Evolutionary conservation across 2,888 invertebrate genomes (phyloP), one percentile per base, ranked within the genome.

Genomic region (Vannuccia rotundouncinata): DNA sequence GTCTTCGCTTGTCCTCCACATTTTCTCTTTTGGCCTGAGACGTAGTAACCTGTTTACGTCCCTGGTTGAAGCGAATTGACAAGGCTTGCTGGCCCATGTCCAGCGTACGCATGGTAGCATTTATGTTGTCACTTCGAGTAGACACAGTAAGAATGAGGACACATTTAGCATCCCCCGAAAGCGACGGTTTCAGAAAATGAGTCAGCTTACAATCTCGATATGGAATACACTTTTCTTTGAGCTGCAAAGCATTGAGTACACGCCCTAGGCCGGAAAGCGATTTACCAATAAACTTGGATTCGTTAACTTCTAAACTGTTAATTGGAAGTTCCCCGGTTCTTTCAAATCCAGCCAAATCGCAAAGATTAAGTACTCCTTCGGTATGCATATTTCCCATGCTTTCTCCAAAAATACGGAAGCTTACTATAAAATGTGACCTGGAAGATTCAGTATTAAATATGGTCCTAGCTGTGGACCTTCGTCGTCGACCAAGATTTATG

Each of bases 281-380:
- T 59, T 78, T 78, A 27, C 78, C 66, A 28, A 78, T 78, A 27
- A 28, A 78, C 66, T 78, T 78, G n/a, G 78, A 78, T 27, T 78
- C 78, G 25, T 59, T 59, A 2, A 66, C 66, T 27, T 66, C 66
- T 60, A 28, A 5, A 17, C 60, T 60, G n/a, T 78, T 17, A 1
- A 28, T 60, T 10, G 78, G 66, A 28, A 78, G 29, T 10, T 60
- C 66, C 22, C 31, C 27, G 1, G 66, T 74, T n/a, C 59, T 78
- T 78, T 78, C 78, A 1, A 66, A 78, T 27, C 78, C 78, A 25
- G 78, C 78, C 2, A 78, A 25, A 78, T 78, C 78, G 22, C 78
- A 78, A 0, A 78, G 25, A 29, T 60, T 59, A 10, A 78, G 27
- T 1, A 78, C 60, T 1, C 78, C 78, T 78, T 78, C 28, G n/a